A percentile compares a stretch with the other conserved stretches of the same genome.
Conservation (phyloP, 2,797 vertebrate species). For the Coreius guichenoti region DNA sequence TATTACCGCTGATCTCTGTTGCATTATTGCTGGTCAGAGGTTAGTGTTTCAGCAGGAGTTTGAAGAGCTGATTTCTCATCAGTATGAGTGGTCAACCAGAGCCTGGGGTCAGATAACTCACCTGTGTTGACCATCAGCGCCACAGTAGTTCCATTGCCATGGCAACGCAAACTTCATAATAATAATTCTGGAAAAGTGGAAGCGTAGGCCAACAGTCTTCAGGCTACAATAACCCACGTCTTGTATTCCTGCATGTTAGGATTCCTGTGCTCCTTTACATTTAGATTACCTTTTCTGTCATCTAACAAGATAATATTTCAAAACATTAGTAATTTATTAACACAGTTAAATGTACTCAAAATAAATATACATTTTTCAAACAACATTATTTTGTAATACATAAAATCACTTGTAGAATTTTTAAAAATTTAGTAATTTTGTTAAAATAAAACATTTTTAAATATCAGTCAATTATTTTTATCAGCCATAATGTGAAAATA, state of each 20-base stretch:
- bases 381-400: not conserved
- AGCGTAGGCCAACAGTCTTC: slow-evolving; percentile 38
- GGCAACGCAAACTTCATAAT: slow-evolving; percentile 58
- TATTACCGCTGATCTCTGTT: not conserved
- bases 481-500: not conserved
- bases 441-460: no score
- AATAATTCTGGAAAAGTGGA: slow-evolving; percentile 32
- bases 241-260: not conserved
- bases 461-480: not conserved
- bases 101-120: slow-evolving; percentile 45
- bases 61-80: slow-evolving; percentile 29
- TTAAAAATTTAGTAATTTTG: no score
- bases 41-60: slow-evolving; percentile 6
- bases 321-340: not conserved
- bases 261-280: not conserved
- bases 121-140: slow-evolving; percentile 45
- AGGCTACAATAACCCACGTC: slow-evolving; percentile 26
- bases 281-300: not conserved
- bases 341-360: not conserved
- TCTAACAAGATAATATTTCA: not conserved
- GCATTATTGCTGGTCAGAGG: slow-evolving; percentile 22
- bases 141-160: slow-evolving; percentile 52
- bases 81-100: slow-evolving; percentile 24
- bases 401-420: no score
- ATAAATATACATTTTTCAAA: not conserved